phyloP scores from a whole-genome alignment of 2,888 invertebrate species.

The Microctonus aethiopoides region DNA sequence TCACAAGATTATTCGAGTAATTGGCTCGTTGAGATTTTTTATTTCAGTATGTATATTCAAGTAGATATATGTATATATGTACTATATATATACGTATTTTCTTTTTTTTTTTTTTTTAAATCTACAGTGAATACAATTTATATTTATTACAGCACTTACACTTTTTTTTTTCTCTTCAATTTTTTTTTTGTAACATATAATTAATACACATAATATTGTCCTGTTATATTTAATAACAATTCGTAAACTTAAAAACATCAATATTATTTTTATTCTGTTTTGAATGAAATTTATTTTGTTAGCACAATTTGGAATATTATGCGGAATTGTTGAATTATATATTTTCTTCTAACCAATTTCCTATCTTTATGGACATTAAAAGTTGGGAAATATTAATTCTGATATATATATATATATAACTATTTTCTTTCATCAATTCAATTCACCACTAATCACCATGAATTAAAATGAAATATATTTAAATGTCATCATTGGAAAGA shows the following conservation, averaged over 20 bases:
- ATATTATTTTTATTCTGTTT: constrained; percentile 4
- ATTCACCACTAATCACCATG: not conserved
- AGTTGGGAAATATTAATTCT: not conserved
- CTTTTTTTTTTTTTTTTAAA: not conserved
- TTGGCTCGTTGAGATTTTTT: not conserved
- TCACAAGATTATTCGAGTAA: not conserved
- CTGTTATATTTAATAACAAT: constrained; percentile 54
- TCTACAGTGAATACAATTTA: constrained; percentile 28
- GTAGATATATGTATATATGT: not conserved
- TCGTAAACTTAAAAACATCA: constrained; percentile 13
- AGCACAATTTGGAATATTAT: not conserved
- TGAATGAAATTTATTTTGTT: not conserved
- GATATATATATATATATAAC: too few relatives aligned
- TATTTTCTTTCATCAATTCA: not conserved
- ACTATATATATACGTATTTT: not conserved
- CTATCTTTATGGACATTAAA: not conserved
- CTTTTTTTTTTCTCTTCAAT: constrained; percentile 6
- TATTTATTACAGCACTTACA: constrained; percentile 22
- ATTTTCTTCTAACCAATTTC: not conserved
- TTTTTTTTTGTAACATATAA: constrained; percentile 29
- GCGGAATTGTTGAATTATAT: not conserved
- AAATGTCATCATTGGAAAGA: constrained; percentile 34
- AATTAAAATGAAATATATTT: constrained; percentile 37
- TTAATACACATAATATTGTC: constrained; percentile 57
- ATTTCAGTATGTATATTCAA: constrained; percentile 24